Evolutionary conservation across 2,113 vertebrate species (phyloP).

Genomic region (Eleginops maclovinus): DNA sequence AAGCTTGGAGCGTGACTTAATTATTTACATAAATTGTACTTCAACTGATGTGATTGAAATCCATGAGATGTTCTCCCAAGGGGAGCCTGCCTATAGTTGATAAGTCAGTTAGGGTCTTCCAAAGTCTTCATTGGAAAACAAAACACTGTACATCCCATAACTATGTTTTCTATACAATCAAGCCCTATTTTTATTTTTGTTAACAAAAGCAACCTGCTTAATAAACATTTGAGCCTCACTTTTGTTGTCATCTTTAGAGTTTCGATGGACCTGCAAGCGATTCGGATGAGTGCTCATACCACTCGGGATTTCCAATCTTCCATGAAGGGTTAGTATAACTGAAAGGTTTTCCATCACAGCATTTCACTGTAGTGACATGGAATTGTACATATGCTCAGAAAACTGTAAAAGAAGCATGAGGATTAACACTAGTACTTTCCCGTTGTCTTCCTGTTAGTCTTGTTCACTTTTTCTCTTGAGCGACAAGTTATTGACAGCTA

Average conservation of each 20-base stretch:
- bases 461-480: conserved; percentile 35
- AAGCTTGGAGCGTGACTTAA: conserved; percentile 31
- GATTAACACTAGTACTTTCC: conserved; percentile 1
- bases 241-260: conserved; percentile 77
- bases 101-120: conserved; percentile 22
- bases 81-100: conserved; percentile 20
- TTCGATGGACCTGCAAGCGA: conserved; percentile 87
- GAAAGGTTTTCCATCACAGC: background rate
- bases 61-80: conserved; percentile 28
- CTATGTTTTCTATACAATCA: background rate
- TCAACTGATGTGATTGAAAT: conserved; percentile 57
- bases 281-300: conserved; percentile 90
- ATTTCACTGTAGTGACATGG: background rate
- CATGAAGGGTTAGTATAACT: conserved; percentile 91
- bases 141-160: background rate
- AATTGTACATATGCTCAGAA: background rate
- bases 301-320: conserved; percentile 94
- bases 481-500: conserved; percentile 39
- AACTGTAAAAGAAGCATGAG: background rate
- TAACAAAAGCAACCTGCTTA: background rate
- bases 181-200: background rate
- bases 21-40: conserved; percentile 60
- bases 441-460: conserved; percentile 9
- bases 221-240: background rate
- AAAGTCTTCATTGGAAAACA: background rate